Evolutionary conservation across 2,888 invertebrate genomes (phyloP).

Genomic region (Julus scandinavius): DNA sequence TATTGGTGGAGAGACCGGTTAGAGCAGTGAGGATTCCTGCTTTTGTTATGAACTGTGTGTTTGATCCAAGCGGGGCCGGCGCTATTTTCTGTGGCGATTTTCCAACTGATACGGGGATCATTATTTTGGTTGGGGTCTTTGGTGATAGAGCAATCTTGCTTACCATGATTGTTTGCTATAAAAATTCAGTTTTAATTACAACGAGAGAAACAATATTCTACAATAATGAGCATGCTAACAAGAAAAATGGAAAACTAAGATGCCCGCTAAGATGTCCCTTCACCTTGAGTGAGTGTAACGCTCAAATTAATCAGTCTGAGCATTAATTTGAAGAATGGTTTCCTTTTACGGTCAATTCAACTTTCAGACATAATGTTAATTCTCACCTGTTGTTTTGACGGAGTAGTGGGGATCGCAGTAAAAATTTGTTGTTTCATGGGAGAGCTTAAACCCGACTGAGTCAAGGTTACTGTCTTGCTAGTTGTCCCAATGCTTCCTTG

Average conservation of each 20-base stretch:
- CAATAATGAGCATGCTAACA: not conserved
- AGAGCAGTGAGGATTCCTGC: constrained; percentile 60
- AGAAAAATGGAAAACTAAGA: too few species aligned
- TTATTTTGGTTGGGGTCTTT: constrained; percentile 64
- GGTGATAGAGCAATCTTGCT: constrained; percentile 64
- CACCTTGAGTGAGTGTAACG: too few species aligned
- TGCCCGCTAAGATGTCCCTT: too few species aligned
- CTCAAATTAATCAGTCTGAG: too few species aligned
- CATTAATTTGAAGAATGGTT: not conserved
- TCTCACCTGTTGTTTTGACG: constrained; percentile 60
- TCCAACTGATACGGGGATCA: constrained; percentile 69
- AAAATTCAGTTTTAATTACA: not conserved
- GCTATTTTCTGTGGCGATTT: constrained; percentile 79
- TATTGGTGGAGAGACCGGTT: constrained; percentile 57
- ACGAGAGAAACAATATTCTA: not conserved
- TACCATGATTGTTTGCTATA: constrained; percentile 58
- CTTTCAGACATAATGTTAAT: not conserved
- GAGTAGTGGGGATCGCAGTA: constrained; percentile 62
- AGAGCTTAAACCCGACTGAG: constrained; percentile 69
- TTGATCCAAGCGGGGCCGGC: constrained; percentile 70
- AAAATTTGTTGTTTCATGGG: constrained; percentile 62
- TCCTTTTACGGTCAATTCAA: not conserved
- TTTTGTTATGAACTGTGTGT: constrained; percentile 59
- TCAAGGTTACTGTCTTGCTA: constrained; percentile 74
- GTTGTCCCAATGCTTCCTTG: constrained; percentile 61